Percentiles rank a stretch among this genome's conserved stretches.
phyloP scores from a whole-genome alignment of 2,797 vertebrate genomes.

The Cirrhinus mrigala region DNA sequence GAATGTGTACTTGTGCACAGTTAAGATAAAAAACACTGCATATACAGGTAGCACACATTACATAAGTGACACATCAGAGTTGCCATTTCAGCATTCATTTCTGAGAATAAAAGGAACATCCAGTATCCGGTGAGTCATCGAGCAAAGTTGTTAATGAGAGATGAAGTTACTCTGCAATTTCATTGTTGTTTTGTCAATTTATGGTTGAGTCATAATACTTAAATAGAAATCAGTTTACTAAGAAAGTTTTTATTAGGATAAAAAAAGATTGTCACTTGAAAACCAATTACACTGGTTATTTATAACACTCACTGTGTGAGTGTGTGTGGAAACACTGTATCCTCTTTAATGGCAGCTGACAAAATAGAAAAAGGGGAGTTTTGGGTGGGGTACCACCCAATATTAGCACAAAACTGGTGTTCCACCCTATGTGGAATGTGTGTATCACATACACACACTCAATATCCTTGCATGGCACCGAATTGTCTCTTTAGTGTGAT shows the following conservation, averaged over 20 bases:
- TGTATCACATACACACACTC: background rate
- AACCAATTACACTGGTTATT: background rate
- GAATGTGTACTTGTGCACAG: background rate
- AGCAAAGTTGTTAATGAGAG: background rate
- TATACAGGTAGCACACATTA: background rate
- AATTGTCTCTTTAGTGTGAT: conserved; percentile 40
- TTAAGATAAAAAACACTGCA: background rate
- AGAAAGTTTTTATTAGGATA: background rate
- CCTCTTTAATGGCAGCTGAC: background rate
- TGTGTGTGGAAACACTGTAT: background rate
- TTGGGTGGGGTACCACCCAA: conserved; percentile 9
- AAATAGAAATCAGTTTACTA: background rate
- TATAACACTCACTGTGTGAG: conserved; percentile 4
- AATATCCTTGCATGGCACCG: conserved; percentile 13
- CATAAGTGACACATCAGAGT: background rate
- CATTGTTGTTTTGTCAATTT: background rate
- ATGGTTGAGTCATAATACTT: background rate
- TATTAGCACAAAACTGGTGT: conserved; percentile 25
- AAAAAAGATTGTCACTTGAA: background rate
- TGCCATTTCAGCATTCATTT: background rate
- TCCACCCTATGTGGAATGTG: conserved; percentile 16
- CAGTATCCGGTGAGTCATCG: background rate
- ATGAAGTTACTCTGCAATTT: background rate
- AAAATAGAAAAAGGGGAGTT: background rate
- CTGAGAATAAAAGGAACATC: background rate